These are phyloP conservation scores for Melolontha melolontha DNA, from an alignment of 2,888 invertebrate species.

Conservation along the genomic window DNA sequence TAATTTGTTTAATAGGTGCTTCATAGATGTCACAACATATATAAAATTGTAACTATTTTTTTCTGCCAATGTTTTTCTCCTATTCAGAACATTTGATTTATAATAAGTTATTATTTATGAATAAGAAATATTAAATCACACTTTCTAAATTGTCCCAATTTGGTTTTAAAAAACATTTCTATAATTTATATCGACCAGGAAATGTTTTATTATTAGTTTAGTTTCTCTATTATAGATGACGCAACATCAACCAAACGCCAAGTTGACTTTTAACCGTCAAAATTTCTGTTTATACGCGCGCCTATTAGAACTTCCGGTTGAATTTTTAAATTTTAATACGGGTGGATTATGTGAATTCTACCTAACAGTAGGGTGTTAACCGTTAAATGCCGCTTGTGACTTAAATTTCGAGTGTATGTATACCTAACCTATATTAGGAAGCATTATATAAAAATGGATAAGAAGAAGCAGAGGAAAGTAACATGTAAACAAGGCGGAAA, in stretches of 20 bases:
- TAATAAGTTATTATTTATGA: too few species aligned
- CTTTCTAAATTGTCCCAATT: too few species aligned
- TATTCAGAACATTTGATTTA: too few species aligned
- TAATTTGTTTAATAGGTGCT: too few species aligned
- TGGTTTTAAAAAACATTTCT: not conserved
- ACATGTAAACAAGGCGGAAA: slow-evolving; percentile 3
- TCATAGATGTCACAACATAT: too few species aligned
- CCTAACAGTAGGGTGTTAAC: not conserved
- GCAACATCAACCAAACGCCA: slow-evolving; percentile 1
- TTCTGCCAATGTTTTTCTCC: too few species aligned
- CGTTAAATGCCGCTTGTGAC: slow-evolving; percentile 3
- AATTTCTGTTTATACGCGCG: slow-evolving; percentile 44
- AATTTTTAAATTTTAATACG: slow-evolving; percentile 32
- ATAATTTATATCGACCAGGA: not conserved
- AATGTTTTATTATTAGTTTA: not conserved
- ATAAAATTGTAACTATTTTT: too few species aligned
- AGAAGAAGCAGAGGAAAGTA: slow-evolving; percentile 20
- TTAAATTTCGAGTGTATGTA: slow-evolving; percentile 18
- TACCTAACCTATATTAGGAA: slow-evolving; percentile 24
- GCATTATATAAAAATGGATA: slow-evolving; percentile 26
- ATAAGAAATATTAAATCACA: too few species aligned
- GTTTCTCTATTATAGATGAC: slow-evolving; percentile 13
- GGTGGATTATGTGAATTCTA: slow-evolving; percentile 14
- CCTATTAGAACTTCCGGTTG: slow-evolving; percentile 38
- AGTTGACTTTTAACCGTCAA: slow-evolving; percentile 42